phyloP scores from a whole-genome alignment of 1,140 invertebrate species.

The Zaprionus camerounensis region DNA sequence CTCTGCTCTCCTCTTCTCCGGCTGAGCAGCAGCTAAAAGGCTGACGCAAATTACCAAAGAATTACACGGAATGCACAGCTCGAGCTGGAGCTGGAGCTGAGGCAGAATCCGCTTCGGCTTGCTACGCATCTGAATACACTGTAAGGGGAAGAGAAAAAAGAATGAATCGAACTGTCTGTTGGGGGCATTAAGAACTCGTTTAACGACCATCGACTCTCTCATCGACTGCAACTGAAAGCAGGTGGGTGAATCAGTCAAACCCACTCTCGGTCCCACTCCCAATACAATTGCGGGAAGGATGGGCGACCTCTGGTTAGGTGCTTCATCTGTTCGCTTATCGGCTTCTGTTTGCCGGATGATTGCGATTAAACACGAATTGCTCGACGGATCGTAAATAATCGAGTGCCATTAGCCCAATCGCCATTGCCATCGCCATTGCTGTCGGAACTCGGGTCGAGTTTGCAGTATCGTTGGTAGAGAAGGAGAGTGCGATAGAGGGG shows the following conservation, averaged over 20 bases:
- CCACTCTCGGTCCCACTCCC: neutral
- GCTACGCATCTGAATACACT: conserved; percentile 31
- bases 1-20: neutral
- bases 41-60: conserved; percentile 62
- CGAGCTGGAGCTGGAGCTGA: neutral
- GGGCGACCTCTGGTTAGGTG: conserved; percentile 29
- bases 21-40: conserved; percentile 36
- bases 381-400: conserved; percentile 67
- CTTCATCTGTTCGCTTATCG: conserved; percentile 53
- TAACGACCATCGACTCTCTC: conserved; percentile 39
- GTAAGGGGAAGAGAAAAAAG: neutral
- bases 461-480: neutral
- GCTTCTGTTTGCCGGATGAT: conserved; percentile 54
- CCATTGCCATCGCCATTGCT: conserved; percentile 16
- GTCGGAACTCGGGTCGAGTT: neutral
- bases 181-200: conserved; percentile 61
- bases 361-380: conserved; percentile 64
- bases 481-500: no score
- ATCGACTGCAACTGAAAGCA: conserved; percentile 14
- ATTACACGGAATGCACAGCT: conserved; percentile 53
- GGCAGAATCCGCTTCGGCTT: neutral
- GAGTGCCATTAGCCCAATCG: conserved; percentile 58
- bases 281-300: neutral
- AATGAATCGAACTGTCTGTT: conserved; percentile 40
- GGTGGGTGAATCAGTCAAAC: conserved; percentile 10